A percentile compares a stretch with the other conserved stretches of the same genome.
Evolutionary conservation across 2,888 invertebrate genomes (phyloP).

Genomic region (Merodon equestris): DNA sequence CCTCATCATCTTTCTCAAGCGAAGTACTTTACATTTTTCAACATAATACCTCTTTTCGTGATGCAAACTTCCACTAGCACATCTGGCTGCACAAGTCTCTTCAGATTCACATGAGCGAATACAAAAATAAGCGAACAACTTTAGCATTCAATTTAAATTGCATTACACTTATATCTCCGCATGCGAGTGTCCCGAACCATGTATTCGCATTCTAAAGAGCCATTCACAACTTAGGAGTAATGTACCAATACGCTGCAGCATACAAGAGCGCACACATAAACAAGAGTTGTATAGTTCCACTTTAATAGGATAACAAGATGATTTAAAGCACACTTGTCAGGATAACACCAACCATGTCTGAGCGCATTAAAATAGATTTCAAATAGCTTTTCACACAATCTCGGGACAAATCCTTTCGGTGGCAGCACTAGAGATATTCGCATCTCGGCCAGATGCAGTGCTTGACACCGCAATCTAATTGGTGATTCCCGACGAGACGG

Average conservation of each 20-base stretch:
- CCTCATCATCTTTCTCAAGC: too few relatives aligned
- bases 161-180: conserved; percentile 31
- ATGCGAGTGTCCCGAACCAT: conserved; percentile 23
- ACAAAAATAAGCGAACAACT: too few relatives aligned
- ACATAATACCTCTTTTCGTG: too few relatives aligned
- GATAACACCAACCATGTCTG: conserved; percentile 49
- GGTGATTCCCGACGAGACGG: conserved; percentile 18
- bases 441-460: conserved; percentile 18
- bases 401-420: conserved; percentile 15
- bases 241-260: background rate
- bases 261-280: conserved; percentile 5
- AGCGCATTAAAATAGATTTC: conserved; percentile 51
- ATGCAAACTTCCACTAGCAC: too few relatives aligned
- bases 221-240: conserved; percentile 17
- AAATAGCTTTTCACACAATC: conserved; percentile 34
- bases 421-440: background rate
- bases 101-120: too few relatives aligned
- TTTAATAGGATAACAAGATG: conserved; percentile 50
- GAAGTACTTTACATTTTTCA: too few relatives aligned
- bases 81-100: too few relatives aligned
- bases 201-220: conserved; percentile 16
- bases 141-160: conserved; percentile 46
- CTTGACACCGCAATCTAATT: conserved; percentile 32
- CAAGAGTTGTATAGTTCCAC: conserved; percentile 16
- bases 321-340: conserved; percentile 46